Evolutionary conservation across 2,797 vertebrate species (phyloP), one percentile per base, ranked within the genome.

Genomic region (Enteromius mattozi): DNA sequence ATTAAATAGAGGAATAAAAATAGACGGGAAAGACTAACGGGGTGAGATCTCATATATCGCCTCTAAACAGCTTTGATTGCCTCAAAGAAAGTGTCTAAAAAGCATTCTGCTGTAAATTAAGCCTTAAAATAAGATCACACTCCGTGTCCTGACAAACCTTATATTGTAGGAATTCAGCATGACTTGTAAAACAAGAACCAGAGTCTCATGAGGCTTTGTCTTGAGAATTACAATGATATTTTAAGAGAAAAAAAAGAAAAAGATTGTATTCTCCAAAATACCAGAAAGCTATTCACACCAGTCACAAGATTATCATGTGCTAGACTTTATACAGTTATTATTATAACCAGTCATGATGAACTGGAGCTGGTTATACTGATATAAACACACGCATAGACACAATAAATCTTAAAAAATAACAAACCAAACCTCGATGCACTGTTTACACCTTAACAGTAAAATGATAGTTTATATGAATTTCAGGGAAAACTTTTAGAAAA

Each of bases 31-130:
- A 86, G 19, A 80, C 77, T 82, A 61, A 65, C 56, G 10, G 24
- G 78, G 37, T 65, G 66, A 56, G 37, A 66, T 21, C 14, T 70
- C 30, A 77, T 61, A 51, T 56, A 87, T 80, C 21, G 37, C 83
- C 80, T 81, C 42, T 76, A 56, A 85, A 87, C 81, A 85, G 59
- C 88, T 68, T 80, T 78, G 42, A 74, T 84, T 83, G 49, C 83
- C 71, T 81, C 75, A 30, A 33, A 83, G 71, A 81, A 83, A 74
- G 30, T 49, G 77, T 84, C 66, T 83, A 76, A 85, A 85, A 76
- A 79, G 56, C 17, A 12, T 71, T 63, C 37, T 33, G 83, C 66
- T 83, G 13, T 21, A 85, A 54, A 83, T 24, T 16, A 87, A 84
- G 81, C 83, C 71, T 77, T 56, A 30, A 33, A 77, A 40, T 69